Evolutionary conservation across 2,113 vertebrate species (phyloP).

Genomic region (Phaetusa simplex): DNA sequence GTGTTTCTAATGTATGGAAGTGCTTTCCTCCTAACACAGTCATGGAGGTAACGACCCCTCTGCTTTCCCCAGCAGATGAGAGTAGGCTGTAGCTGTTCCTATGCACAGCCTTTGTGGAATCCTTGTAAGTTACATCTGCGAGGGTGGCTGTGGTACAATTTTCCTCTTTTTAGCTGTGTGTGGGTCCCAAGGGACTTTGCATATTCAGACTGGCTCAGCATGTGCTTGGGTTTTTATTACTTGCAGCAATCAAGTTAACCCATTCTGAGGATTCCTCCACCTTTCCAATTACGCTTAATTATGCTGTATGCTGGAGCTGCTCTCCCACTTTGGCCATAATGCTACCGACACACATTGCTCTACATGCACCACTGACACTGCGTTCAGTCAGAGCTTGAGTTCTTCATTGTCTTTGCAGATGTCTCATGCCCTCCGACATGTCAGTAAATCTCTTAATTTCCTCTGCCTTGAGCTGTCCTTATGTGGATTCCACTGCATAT

Average conservation of each 20-base stretch:
- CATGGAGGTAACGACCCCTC: neutral
- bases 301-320: neutral
- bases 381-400: neutral
- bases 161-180: neutral
- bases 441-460: neutral
- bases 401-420: neutral
- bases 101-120: neutral
- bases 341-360: neutral
- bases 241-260: neutral
- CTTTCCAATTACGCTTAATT: constrained; percentile 53
- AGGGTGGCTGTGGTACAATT: neutral
- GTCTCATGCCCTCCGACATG: neutral
- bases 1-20: neutral
- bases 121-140: neutral
- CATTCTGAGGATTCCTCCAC: constrained; percentile 5
- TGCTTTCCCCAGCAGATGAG: neutral
- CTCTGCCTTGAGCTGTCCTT: neutral
- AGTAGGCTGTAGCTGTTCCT: neutral
- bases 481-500: neutral
- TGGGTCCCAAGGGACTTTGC: neutral
- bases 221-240: neutral
- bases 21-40: neutral
- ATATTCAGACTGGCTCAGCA: neutral
- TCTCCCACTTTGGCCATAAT: neutral
- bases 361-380: neutral